These are phyloP conservation scores for Pampusana beccarii DNA, from an alignment of 2,113 vertebrate genomes.

Conservation along the genomic window DNA sequence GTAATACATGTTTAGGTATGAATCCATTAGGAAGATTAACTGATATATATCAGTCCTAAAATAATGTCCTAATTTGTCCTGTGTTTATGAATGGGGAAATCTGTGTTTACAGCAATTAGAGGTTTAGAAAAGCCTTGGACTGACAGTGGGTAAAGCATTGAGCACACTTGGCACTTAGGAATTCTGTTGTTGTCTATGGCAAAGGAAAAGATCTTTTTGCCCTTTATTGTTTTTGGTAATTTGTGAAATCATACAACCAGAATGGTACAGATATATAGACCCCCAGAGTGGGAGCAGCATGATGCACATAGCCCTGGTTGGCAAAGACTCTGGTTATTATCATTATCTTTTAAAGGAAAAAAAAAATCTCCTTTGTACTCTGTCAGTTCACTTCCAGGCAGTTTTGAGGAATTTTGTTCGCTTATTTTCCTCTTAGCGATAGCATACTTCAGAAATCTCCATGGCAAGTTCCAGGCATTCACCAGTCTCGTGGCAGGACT, in stretches of 20 bases:
- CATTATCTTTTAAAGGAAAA: neutral
- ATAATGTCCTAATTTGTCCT: constrained; percentile 62
- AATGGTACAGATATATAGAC: neutral
- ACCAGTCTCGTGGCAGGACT: constrained; percentile 79
- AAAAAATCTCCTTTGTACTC: neutral
- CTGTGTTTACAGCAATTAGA: constrained; percentile 6
- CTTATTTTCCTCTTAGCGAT: constrained; percentile 57
- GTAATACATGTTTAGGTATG: constrained; percentile 75
- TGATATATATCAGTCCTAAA: constrained; percentile 64
- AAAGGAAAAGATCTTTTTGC: constrained; percentile 25
- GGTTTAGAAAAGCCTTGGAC: constrained; percentile 38
- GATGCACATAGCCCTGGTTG: constrained; percentile 20
- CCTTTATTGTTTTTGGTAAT: constrained; percentile 46
- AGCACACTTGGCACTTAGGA: constrained; percentile 37
- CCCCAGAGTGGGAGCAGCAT: constrained; percentile 22
- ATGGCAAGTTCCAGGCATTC: constrained; percentile 83
- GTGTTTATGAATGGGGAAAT: constrained; percentile 63
- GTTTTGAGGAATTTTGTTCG: neutral
- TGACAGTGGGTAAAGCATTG: neutral
- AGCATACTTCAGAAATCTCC: constrained; percentile 85
- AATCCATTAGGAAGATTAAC: constrained; percentile 74
- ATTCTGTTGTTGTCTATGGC: constrained; percentile 23
- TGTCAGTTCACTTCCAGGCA: neutral
- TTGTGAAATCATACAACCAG: constrained; percentile 44
- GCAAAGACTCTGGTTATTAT: constrained; percentile 1